Evolutionary conservation across 2,113 vertebrate genomes (phyloP), one percentile per base, ranked within the genome.

Genomic region (Muntiacus muntjak): DNA sequence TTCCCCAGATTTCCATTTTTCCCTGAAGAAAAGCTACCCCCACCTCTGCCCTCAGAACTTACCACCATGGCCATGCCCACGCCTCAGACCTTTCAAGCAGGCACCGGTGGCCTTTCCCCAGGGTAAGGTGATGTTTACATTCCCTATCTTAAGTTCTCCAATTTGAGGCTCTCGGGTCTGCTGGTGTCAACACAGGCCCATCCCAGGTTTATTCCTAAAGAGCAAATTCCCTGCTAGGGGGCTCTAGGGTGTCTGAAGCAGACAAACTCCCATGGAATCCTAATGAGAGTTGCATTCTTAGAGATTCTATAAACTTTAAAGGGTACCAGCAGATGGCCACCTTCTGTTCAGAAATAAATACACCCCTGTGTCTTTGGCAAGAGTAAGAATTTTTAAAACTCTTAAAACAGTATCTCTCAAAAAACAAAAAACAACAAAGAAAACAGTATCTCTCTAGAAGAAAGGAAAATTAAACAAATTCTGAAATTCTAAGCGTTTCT

Each of bases 381-480:
- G 50, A 71, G 15, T 9, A 67, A 93, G 26, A 82, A 87, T n/a
- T 94, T 94, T 83, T 7, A 86, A 91, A 94, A 83, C n/a, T 91
- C 54, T 43, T 83, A 85, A 45, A 67, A 45, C 43, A 45, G 43
- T 45, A 45, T 45, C 43, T 45, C 43, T 45, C 43, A 45, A 45
- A 45, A 45, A 45, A 43, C 40, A 40, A 45, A 45, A 45, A 45
- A 7, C 43, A 45, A 45, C 43, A 45, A 45, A 40, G 40, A 40
- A 47, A 50, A 87, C 2, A 92, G 81, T 12, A 43, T 36, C 43
- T 91, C 62, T 93, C 57, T 81, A 76, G 47, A 40, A 93, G 43
- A 93, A 96, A 92, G 43, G 25, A 97, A 93, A 95, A 60, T 21
- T 64, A 74, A 91, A 87, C 54, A 30, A 91, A 62, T 87, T 87